Base-by-base conservation (phyloP, 1,140 invertebrate species). In the Littorina saxatilis region DNA sequence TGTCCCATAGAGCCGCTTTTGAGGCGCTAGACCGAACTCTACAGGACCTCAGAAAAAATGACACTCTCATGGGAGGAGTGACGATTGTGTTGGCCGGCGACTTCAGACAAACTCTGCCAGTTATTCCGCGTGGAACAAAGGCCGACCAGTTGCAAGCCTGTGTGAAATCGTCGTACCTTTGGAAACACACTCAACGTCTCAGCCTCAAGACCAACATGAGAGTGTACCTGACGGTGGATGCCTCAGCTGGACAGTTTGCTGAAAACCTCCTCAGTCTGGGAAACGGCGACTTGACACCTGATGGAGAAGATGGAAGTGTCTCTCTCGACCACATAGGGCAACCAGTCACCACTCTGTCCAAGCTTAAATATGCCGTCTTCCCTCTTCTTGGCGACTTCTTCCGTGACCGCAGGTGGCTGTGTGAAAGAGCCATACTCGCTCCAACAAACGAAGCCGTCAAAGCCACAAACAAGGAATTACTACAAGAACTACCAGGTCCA, bases 31-130 rank as follows among this genome's bases (percentile, higher is more conserved):
- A 88, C 50, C 52, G 39, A 13, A 70, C 84, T 20, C 55, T 91
- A 47, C 55, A 81, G 77, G 85, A 90, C 39, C 43, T 91, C 17
- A 81, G 40, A n/a, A n/a, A n/a, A n/a, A n/a, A n/a, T n/a, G n/a
- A n/a, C n/a, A n/a, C n/a, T n/a, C n/a, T 32, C 9, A 72, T 40
- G 17, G 61, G 88, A 27, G 88, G 90, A 39, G 84, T 82, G 66
- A 47, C 83, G 13, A 76, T 89, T 0, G 32, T 91, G n/a, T 58
- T 91, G 13, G 86, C 85, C 11, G 88, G 90, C 87, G n/a, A n/a
- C n/a, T n/a, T n/a, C n/a, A n/a, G n/a, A n/a, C n/a, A n/a, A n/a
- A n/a, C n/a, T n/a, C 83, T 75, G 81, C 82, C 37, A 68, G 82
- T 82, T 37, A 77, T 82, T 39, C 32, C 32, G 20, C 29, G 32